Percentiles rank a stretch among this genome's conserved stretches.
Conservation (phyloP, 2,797 vertebrate genomes). For the Halcyon smyrnensis region DNA sequence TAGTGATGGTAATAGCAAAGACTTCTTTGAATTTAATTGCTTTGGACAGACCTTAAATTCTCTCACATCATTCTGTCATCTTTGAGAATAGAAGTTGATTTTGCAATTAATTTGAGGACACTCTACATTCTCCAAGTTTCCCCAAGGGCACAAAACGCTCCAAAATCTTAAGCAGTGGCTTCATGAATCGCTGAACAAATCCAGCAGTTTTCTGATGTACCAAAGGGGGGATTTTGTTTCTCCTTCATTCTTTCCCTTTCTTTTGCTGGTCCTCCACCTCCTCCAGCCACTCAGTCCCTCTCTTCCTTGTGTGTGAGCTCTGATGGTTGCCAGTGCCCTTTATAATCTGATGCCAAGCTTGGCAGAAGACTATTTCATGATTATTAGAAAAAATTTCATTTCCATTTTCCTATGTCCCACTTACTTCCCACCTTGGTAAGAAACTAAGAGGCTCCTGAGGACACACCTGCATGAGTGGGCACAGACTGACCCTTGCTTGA, state of each 20-base stretch:
- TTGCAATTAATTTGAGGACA: background rate
- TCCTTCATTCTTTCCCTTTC: background rate
- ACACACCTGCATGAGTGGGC: background rate
- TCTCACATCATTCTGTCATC: background rate
- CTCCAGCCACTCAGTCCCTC: background rate
- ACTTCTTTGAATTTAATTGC: background rate
- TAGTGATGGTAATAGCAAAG: background rate
- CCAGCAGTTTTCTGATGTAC: background rate
- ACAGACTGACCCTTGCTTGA: background rate
- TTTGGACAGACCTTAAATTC: constrained; percentile 17
- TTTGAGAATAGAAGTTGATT: constrained; percentile 8
- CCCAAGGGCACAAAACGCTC: background rate
- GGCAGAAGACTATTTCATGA: background rate
- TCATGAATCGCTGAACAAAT: background rate
- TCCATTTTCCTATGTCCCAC: background rate
- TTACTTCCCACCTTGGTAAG: background rate
- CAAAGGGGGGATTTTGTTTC: background rate
- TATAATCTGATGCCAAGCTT: background rate
- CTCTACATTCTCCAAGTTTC: background rate
- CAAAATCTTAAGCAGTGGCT: background rate
- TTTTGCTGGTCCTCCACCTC: background rate
- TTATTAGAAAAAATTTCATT: background rate
- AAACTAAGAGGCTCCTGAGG: background rate
- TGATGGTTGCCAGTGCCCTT: background rate
- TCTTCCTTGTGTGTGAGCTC: background rate